Conservation (phyloP, 1,140 invertebrate genomes). For the Drosophila miranda region DNA sequence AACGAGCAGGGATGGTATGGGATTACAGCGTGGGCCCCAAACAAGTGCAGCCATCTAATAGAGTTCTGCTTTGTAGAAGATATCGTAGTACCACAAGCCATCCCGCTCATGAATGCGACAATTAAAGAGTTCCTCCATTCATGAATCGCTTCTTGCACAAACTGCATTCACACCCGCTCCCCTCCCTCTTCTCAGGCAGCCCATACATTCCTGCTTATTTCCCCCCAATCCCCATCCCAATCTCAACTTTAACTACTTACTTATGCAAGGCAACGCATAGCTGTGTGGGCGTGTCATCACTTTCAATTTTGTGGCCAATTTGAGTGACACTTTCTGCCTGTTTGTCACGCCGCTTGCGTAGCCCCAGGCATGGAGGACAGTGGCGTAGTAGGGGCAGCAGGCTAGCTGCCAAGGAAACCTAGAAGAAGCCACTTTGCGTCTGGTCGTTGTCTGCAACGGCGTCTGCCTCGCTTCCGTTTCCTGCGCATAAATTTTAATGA, state of each 20-base stretch:
- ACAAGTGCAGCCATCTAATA: slow-evolving; percentile 48
- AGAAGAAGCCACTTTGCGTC: slow-evolving; percentile 46
- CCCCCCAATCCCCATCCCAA: background rate
- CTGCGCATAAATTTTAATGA: slow-evolving; percentile 80
- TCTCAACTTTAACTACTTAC: slow-evolving; percentile 39
- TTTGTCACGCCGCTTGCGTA: slow-evolving; percentile 68
- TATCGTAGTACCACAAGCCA: background rate
- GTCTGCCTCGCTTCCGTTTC: slow-evolving; percentile 74
- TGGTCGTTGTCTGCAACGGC: slow-evolving; percentile 53
- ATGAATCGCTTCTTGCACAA: too few species aligned
- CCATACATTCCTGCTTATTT: background rate
- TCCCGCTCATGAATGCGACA: slow-evolving; percentile 27
- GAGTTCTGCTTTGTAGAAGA: slow-evolving; percentile 9
- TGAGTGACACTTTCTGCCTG: slow-evolving; percentile 68
- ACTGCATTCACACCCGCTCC: background rate
- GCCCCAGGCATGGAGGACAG: slow-evolving; percentile 19
- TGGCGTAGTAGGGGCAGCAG: slow-evolving; percentile 9
- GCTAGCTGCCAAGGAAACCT: slow-evolving; percentile 41
- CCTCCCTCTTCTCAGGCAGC: too few species aligned
- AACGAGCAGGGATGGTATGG: too few species aligned
- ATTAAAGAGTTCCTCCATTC: slow-evolving; percentile 37
- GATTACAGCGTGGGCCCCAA: slow-evolving; percentile 10
- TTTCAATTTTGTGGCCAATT: slow-evolving; percentile 72
- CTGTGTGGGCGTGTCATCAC: slow-evolving; percentile 75
- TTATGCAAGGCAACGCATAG: slow-evolving; percentile 44